Conservation (phyloP, 2,113 vertebrate species). For the Semnopithecus entellus region DNA sequence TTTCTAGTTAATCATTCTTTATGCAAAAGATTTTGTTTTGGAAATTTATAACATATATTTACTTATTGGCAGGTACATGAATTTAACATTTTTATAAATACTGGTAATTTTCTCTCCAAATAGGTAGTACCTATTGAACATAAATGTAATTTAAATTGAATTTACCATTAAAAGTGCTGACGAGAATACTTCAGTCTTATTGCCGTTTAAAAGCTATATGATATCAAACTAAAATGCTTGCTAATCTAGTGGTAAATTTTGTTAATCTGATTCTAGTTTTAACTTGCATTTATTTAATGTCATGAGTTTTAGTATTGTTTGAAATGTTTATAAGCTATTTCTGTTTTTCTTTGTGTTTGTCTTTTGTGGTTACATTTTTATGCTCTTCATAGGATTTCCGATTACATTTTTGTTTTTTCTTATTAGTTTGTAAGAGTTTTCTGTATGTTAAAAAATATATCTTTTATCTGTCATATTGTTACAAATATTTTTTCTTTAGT, state of each 20-base stretch:
- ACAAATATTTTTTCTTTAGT: neutral
- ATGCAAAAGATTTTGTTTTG: neutral
- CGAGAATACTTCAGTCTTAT: neutral
- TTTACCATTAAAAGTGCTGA: neutral
- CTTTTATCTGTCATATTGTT: conserved; percentile 4
- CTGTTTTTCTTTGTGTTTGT: neutral
- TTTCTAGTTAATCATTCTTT: neutral
- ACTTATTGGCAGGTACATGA: neutral
- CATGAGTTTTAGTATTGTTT: neutral
- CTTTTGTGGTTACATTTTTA: neutral
- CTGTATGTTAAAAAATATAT: neutral
- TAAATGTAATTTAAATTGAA: neutral
- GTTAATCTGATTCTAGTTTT: neutral
- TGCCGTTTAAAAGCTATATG: neutral
- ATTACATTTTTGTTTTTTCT: neutral
- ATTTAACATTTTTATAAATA: neutral
- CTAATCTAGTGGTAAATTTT: neutral
- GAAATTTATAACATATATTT: neutral
- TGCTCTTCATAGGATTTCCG: neutral
- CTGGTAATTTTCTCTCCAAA: neutral
- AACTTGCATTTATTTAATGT: conserved; percentile 6
- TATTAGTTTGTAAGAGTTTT: neutral
- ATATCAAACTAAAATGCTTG: neutral
- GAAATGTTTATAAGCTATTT: neutral
- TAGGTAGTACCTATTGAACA: neutral